Percentiles rank a stretch among this genome's conserved stretches.
These are phyloP conservation scores for Lordiphosa clarofinis DNA, from an alignment of 1,140 invertebrate species.

Conservation along the genomic window DNA sequence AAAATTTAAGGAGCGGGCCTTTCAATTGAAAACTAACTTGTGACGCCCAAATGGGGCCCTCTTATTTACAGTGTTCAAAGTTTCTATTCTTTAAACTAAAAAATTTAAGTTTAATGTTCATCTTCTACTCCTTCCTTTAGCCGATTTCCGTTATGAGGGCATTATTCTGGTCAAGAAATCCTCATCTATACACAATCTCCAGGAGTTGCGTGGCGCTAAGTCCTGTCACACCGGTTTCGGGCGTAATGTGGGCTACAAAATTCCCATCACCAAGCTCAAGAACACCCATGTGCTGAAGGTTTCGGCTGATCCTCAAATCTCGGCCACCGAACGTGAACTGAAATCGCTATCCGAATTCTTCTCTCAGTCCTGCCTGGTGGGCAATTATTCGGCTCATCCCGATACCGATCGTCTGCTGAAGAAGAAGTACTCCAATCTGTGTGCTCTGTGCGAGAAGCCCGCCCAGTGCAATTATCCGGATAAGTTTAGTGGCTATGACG, in stretches of 20 bases:
- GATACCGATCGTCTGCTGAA: conserved; percentile 85
- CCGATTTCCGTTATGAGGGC: conserved; percentile 88
- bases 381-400: conserved; percentile 88
- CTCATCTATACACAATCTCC: conserved; percentile 83
- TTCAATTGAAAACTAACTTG: too few species aligned
- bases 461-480: conserved; percentile 90
- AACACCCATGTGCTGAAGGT: conserved; percentile 84
- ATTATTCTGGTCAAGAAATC: conserved; percentile 88
- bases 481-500: conserved; percentile 90
- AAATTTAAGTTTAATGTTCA: too few species aligned
- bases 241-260: conserved; percentile 89
- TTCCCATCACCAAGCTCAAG: conserved; percentile 86
- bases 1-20: too few species aligned
- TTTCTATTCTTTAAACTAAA: too few species aligned
- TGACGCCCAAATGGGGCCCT: too few species aligned
- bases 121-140: conserved; percentile 78
- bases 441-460: conserved; percentile 87
- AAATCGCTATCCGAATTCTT: conserved; percentile 87
- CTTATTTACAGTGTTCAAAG: too few species aligned
- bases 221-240: conserved; percentile 91
- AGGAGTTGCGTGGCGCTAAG: conserved; percentile 85
- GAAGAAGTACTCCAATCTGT: conserved; percentile 86
- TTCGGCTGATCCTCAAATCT: conserved; percentile 84
- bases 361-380: conserved; percentile 88
- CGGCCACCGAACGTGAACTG: conserved; percentile 88